phyloP scores from a whole-genome alignment of 2,888 invertebrate genomes.

The Chirona hameri region DNA sequence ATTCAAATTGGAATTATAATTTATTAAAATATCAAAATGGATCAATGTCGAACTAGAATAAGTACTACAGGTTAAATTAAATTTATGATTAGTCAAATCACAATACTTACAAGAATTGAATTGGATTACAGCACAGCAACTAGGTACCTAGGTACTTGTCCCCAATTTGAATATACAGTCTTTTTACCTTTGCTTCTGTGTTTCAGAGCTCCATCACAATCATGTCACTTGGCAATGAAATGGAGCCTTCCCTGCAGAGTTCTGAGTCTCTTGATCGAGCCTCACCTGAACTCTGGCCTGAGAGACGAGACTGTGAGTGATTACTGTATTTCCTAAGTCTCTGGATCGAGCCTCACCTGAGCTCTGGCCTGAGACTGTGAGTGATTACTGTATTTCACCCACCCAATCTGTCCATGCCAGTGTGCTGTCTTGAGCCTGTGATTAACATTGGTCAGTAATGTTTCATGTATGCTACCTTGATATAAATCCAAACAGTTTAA shows the following conservation, averaged over 20 bases:
- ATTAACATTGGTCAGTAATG: background rate
- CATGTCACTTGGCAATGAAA: background rate
- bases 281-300: conserved; percentile 96
- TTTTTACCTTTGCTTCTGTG: no score
- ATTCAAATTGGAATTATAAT: no score
- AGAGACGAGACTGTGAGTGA: conserved; percentile 68
- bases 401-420: background rate
- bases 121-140: no score
- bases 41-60: no score
- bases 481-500: no score
- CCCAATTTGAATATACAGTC: no score
- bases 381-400: background rate
- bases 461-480: no score
- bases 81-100: no score
- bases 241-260: conserved; percentile 1
- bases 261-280: conserved; percentile 82
- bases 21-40: no score
- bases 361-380: conserved; percentile 81
- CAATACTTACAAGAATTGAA: no score
- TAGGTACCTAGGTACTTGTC: no score
- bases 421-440: background rate
- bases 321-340: conserved; percentile 58
- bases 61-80: no score
- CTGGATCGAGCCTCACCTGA: conserved; percentile 92
- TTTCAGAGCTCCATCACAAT: background rate